These are phyloP conservation scores for Notothenia rossii DNA, from an alignment of 2,113 vertebrate genomes.

Conservation along the genomic window DNA sequence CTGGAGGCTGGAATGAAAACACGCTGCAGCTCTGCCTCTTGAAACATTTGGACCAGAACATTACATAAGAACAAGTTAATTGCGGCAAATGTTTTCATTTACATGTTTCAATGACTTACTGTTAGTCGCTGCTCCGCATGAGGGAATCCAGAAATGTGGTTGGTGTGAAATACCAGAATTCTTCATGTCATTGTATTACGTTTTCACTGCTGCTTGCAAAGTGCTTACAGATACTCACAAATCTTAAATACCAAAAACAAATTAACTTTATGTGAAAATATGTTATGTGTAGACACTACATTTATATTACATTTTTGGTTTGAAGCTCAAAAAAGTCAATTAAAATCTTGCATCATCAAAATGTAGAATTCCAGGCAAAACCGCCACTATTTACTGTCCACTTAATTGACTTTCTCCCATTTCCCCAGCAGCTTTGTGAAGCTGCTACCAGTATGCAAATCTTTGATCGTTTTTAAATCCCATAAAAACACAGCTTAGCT, in stretches of 20 bases:
- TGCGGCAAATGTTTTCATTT: slow-evolving; percentile 8
- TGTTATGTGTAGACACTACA: neutral
- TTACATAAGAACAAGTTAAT: slow-evolving; percentile 7
- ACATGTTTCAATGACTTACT: neutral
- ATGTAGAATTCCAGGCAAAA: too few species aligned
- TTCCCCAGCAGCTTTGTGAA: neutral
- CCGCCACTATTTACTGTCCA: too few species aligned
- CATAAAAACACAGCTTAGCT: neutral
- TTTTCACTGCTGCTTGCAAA: neutral
- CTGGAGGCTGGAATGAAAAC: slow-evolving; percentile 70
- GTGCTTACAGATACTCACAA: neutral
- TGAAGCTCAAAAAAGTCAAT: neutral
- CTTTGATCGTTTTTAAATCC: neutral
- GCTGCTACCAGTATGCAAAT: neutral
- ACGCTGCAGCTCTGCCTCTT: slow-evolving; percentile 42
- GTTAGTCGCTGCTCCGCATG: neutral
- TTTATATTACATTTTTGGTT: neutral
- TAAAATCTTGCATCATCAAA: too few species aligned
- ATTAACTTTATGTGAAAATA: neutral
- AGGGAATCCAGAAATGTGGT: neutral
- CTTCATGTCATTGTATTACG: neutral
- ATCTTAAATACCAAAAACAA: neutral
- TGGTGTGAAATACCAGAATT: neutral
- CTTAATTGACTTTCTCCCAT: too few species aligned
- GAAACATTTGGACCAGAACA: slow-evolving; percentile 48